These are phyloP conservation scores for Nasonia giraulti DNA, from an alignment of 1,140 invertebrate genomes.

Conservation along the genomic window DNA sequence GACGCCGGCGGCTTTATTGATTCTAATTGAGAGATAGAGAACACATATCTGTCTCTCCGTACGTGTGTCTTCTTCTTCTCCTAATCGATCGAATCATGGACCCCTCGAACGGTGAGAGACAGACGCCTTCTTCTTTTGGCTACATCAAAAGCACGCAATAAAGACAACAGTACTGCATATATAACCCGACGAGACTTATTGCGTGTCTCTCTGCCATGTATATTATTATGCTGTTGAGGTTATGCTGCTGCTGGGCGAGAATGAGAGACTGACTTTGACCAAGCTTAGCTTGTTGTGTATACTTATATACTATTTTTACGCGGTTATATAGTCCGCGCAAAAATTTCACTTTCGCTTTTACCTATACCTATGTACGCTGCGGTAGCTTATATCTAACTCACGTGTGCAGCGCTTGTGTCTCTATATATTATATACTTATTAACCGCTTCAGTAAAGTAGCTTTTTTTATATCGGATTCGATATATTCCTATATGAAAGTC, in stretches of 20 bases:
- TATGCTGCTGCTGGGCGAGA: no score
- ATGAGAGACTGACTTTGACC: no score
- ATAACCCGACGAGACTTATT: no score
- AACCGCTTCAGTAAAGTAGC: no score
- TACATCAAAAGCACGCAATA: neutral
- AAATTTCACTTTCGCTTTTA: neutral
- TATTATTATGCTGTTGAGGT: no score
- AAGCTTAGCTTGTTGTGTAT: no score
- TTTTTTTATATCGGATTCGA: no score
- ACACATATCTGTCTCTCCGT: neutral
- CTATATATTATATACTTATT: neutral
- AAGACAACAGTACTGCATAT: neutral
- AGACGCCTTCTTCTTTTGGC: slow-evolving; percentile 6
- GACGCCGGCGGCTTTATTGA: neutral
- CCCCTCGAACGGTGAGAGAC: slow-evolving; percentile 41
- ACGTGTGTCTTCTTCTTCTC: neutral
- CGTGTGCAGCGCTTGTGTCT: neutral
- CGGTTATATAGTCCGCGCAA: neutral
- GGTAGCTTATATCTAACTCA: neutral
- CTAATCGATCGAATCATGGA: slow-evolving; percentile 44
- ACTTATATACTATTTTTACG: no score
- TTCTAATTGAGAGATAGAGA: neutral
- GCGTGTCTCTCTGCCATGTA: no score
- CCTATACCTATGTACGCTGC: no score
- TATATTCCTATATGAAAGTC: no score